Percentiles rank a stretch among this genome's conserved stretches.
phyloP scores from a whole-genome alignment of 1,140 invertebrate genomes.

The Proales similis region DNA sequence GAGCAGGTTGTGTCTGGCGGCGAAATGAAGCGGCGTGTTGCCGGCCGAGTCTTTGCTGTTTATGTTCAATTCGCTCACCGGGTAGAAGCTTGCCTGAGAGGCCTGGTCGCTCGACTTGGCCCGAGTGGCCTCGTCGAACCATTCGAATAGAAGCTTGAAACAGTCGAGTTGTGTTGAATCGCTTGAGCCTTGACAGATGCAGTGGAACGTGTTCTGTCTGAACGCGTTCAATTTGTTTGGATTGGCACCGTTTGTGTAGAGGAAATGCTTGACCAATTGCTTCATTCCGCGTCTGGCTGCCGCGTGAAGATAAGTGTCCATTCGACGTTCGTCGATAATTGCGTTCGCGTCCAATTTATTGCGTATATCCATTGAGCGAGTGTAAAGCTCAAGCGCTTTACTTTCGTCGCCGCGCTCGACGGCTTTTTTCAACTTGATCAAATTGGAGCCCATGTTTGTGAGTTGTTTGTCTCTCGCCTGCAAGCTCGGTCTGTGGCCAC shows the following conservation, averaged over 20 bases:
- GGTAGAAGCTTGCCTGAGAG: no score
- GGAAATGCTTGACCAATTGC: conserved; percentile 30
- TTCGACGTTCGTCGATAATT: neutral
- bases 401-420: conserved; percentile 17
- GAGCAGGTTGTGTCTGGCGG: conserved; percentile 61
- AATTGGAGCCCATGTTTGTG: conserved; percentile 33
- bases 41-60: conserved; percentile 51
- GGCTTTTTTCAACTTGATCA: conserved; percentile 12
- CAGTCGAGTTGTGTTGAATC: conserved; percentile 60
- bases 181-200: conserved; percentile 65
- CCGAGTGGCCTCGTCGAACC: conserved; percentile 53
- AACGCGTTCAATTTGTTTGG: conserved; percentile 41
- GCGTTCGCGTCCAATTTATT: conserved; percentile 15
- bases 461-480: no score
- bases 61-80: neutral
- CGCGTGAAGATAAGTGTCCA: conserved; percentile 63
- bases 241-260: neutral
- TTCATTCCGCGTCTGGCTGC: conserved; percentile 64
- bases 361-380: neutral
- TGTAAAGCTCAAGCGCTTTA: conserved; percentile 8
- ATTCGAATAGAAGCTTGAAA: conserved; percentile 61
- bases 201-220: conserved; percentile 62
- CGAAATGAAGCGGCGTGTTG: conserved; percentile 64
- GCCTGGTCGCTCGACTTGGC: conserved; percentile 59
- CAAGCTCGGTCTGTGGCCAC: no score